phyloP scores from a whole-genome alignment of 2,113 vertebrate genomes.

The Dromiciops gliroides region DNA sequence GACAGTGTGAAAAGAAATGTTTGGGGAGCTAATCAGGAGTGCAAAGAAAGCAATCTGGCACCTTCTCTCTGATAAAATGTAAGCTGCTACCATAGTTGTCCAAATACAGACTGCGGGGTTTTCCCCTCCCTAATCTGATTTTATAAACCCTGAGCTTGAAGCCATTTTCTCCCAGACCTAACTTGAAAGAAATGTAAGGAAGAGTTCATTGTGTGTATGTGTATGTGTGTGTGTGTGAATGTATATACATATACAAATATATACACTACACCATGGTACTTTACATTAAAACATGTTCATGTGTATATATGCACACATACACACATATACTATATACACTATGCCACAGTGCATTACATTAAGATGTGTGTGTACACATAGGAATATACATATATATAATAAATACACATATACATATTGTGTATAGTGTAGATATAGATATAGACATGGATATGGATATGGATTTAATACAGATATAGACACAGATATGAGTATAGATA shows the following conservation, averaged over 20 bases:
- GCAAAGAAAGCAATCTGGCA: conserved; percentile 36
- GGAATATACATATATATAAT: no score
- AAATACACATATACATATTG: no score
- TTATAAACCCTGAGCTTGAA: not conserved
- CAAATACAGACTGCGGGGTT: not conserved
- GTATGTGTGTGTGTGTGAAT: no score
- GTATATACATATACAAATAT: not conserved
- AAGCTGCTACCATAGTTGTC: not conserved
- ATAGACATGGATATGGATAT: no score
- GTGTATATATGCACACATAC: not conserved
- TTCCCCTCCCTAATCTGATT: not conserved
- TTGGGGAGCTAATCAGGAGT: conserved; percentile 33
- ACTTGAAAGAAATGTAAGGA: not conserved
- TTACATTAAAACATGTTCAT: not conserved
- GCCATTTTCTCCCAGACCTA: not conserved
- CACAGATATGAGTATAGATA: no score
- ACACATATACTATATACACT: no score
- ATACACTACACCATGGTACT: not conserved
- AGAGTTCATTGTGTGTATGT: not conserved
- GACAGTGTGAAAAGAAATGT: not conserved
- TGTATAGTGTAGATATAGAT: no score
- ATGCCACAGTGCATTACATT: no score
- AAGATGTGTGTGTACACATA: no score
- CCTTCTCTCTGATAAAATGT: conserved; percentile 14
- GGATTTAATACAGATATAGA: no score